Percentiles rank a stretch among this genome's conserved stretches.
phyloP scores from a whole-genome alignment of 2,113 vertebrate species.

The Xerus inauris region DNA sequence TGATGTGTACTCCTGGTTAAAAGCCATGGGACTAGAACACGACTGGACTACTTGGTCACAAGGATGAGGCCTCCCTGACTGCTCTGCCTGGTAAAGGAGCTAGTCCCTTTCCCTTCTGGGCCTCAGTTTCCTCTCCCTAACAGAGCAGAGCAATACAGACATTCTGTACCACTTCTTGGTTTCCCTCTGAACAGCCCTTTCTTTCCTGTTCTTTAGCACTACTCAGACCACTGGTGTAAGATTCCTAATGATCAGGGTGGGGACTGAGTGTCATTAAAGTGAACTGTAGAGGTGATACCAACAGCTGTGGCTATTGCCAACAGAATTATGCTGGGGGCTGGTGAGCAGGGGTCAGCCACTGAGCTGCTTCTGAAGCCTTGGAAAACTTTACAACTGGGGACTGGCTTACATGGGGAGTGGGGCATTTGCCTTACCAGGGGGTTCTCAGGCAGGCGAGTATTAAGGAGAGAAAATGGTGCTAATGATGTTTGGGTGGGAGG shows the following conservation, averaged over 20 bases:
- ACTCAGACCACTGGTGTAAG: background rate
- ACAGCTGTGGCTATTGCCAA: background rate
- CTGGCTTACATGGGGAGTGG: background rate
- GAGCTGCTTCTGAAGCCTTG: background rate
- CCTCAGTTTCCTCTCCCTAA: background rate
- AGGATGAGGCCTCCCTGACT: background rate
- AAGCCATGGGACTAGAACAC: background rate
- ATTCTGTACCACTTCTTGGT: background rate
- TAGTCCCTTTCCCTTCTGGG: background rate
- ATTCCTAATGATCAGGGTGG: background rate
- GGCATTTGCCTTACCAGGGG: background rate
- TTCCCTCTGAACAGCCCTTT: background rate
- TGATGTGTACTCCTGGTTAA: background rate
- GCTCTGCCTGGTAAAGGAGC: background rate
- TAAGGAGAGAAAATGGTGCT: background rate
- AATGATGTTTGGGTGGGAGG: background rate
- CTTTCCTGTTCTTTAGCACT: background rate
- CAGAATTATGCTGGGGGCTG: background rate
- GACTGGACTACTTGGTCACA: background rate
- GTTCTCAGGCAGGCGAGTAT: background rate
- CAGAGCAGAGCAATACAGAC: background rate
- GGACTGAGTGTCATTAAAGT: background rate
- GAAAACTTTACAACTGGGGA: background rate
- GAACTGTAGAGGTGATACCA: background rate
- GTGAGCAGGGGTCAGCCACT: background rate